These are phyloP conservation scores for Protonibea diacanthus DNA, from an alignment of 2,797 vertebrate species.

Conservation along the genomic window DNA sequence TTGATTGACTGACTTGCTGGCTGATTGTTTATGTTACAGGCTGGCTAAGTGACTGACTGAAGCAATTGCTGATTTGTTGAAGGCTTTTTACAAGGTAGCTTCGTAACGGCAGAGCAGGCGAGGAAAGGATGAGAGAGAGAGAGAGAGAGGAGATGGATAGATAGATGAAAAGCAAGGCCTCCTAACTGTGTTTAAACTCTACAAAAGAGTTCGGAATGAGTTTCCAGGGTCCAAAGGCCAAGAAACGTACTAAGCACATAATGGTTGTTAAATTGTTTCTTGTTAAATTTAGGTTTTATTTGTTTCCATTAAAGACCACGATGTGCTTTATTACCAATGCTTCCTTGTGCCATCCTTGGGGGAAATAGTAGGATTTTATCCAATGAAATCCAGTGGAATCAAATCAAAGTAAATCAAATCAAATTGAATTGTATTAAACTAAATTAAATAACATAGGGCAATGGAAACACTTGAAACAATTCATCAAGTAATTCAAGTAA, in stretches of 20 bases:
- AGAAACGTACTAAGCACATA: constrained; percentile 54
- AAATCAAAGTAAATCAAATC: constrained; percentile 60
- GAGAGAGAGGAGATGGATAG: constrained; percentile 6
- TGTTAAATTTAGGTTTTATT: constrained; percentile 72
- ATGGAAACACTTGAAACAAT: constrained; percentile 47
- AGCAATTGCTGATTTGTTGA: constrained; percentile 61
- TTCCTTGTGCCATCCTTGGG: constrained; percentile 45
- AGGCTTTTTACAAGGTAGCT: constrained; percentile 60
- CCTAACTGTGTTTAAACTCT: constrained; percentile 61
- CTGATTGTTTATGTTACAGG: constrained; percentile 73
- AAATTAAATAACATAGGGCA: constrained; percentile 40
- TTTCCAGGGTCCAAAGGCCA: constrained; percentile 61
- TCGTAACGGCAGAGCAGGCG: constrained; percentile 22
- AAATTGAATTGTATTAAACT: constrained; percentile 48
- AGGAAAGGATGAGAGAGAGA: neutral
- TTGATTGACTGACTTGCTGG: constrained; percentile 72
- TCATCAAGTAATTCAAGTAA: constrained; percentile 39
- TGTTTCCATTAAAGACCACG: constrained; percentile 70
- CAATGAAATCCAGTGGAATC: constrained; percentile 40
- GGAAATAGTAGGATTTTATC: constrained; percentile 47
- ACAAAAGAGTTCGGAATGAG: constrained; percentile 47
- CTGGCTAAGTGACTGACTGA: constrained; percentile 60
- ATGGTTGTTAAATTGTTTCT: constrained; percentile 70
- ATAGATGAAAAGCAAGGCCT: constrained; percentile 14
- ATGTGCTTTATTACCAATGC: constrained; percentile 63